Evolutionary conservation across 2,113 vertebrate species (phyloP).

Genomic region (Otolemur garnettii): DNA sequence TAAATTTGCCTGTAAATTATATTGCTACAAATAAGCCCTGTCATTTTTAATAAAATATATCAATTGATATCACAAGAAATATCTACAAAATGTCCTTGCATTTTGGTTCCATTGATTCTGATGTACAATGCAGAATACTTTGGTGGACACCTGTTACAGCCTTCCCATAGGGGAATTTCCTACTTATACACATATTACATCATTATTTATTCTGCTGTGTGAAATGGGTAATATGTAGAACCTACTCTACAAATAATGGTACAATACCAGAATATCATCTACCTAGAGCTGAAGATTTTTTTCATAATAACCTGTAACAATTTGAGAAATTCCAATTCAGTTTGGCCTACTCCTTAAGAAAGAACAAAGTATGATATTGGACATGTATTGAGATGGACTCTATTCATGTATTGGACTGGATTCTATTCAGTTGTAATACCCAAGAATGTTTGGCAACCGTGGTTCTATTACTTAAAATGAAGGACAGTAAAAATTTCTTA

Average conservation of each 20-base stretch:
- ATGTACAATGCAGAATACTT: background rate
- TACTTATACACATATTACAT: background rate
- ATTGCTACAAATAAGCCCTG: background rate
- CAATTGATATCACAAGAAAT: background rate
- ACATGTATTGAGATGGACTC: background rate
- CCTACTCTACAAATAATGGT: background rate
- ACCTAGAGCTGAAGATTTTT: background rate
- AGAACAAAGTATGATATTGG: background rate
- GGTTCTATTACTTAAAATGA: conserved; percentile 36
- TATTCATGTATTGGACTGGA: background rate
- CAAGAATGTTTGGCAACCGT: background rate
- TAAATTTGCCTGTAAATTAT: background rate
- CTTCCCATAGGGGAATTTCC: conserved; percentile 36
- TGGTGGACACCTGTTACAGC: background rate
- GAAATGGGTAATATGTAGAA: background rate
- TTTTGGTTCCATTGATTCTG: background rate
- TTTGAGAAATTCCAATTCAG: conserved; percentile 41
- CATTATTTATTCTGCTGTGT: conserved; percentile 1
- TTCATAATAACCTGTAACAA: background rate
- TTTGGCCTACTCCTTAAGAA: background rate
- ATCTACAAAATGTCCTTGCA: background rate
- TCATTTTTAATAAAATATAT: background rate
- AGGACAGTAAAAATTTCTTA: conserved; percentile 46
- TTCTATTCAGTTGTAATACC: background rate
- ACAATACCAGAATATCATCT: background rate